Conservation (phyloP, 2,888 invertebrate genomes). For the Cephus sareptanus region DNA sequence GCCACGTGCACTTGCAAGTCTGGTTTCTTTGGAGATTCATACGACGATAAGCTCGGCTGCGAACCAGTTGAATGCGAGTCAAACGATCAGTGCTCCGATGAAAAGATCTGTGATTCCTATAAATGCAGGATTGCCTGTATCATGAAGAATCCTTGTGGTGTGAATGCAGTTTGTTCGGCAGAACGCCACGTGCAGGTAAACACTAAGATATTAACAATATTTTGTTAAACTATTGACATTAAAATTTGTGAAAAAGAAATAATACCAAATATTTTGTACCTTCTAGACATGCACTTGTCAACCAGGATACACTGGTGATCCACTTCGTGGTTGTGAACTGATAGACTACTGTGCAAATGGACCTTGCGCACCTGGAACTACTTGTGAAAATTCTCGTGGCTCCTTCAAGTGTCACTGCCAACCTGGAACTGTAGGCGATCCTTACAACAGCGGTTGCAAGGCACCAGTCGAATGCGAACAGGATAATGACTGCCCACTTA, state of each 20-base stretch:
- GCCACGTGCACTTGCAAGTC: slow-evolving; percentile 82
- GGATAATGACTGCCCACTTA: slow-evolving; percentile 83
- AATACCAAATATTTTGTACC: background rate
- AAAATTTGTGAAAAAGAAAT: background rate
- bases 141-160: slow-evolving; percentile 84
- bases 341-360: slow-evolving; percentile 83
- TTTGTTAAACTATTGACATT: background rate
- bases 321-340: slow-evolving; percentile 76
- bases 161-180: slow-evolving; percentile 86
- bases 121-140: slow-evolving; percentile 90
- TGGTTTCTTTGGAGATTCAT: slow-evolving; percentile 80
- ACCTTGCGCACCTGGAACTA: slow-evolving; percentile 84
- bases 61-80: slow-evolving; percentile 81
- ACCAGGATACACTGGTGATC: slow-evolving; percentile 88
- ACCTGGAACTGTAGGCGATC: slow-evolving; percentile 83
- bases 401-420: slow-evolving; percentile 85
- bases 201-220: background rate
- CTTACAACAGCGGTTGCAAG: slow-evolving; percentile 85
- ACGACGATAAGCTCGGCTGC: slow-evolving; percentile 83
- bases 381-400: slow-evolving; percentile 83
- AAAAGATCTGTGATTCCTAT: slow-evolving; percentile 84
- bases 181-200: slow-evolving; percentile 80
- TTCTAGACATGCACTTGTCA: slow-evolving; percentile 79
- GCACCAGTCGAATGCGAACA: slow-evolving; percentile 84
- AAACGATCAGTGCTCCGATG: slow-evolving; percentile 80